These are phyloP conservation scores for Cichlasoma orientale DNA, from an alignment of 2,797 vertebrate species.

Conservation along the genomic window DNA sequence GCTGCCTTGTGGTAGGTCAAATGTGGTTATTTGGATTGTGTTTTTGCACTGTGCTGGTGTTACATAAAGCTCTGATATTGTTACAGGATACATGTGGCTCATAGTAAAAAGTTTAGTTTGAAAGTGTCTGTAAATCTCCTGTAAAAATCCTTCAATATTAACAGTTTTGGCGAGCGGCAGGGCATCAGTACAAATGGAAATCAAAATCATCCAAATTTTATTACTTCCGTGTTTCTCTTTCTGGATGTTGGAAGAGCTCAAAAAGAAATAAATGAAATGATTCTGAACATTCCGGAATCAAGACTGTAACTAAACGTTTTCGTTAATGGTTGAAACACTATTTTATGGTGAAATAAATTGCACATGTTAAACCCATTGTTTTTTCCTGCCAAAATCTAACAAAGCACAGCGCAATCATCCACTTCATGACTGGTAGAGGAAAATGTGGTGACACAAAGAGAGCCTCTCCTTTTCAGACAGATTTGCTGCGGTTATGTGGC, in stretches of 20 bases:
- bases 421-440: not conserved
- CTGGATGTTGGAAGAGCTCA: not conserved
- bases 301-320: not conserved
- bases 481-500: not conserved
- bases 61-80: slow-evolving; percentile 1
- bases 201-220: not conserved
- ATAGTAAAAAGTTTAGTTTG: not conserved
- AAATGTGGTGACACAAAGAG: not conserved
- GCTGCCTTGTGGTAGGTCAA: slow-evolving; percentile 23
- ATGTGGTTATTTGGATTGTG: slow-evolving; percentile 34
- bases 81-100: not conserved
- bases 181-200: not conserved
- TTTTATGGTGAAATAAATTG: not conserved
- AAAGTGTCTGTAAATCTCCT: not conserved
- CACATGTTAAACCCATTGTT: not conserved
- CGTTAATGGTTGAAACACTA: not conserved
- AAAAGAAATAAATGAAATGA: not conserved
- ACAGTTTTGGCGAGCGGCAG: not conserved
- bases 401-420: not conserved
- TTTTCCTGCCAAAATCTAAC: not conserved
- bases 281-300: not conserved
- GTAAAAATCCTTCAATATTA: not conserved
- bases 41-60: slow-evolving; percentile 20
- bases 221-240: not conserved
- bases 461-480: not conserved